Evolutionary conservation across 2,797 vertebrate species (phyloP), one percentile per base, ranked within the genome.

Genomic region (Acestrorhynchus altus): DNA sequence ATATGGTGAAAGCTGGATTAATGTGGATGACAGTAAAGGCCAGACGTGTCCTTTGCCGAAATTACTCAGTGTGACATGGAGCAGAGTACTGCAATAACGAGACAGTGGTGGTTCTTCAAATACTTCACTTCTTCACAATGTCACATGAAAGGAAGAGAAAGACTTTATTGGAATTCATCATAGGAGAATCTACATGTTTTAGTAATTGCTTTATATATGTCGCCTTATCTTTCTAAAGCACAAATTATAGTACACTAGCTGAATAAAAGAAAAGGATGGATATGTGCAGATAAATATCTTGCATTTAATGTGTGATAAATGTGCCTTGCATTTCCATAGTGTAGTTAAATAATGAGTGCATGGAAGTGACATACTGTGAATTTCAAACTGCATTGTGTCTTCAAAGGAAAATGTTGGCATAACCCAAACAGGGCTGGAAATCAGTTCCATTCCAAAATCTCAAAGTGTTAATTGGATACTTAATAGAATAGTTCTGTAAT

Each of bases 1-100:
- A 74, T 35, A 64, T 65, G 59, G 63, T 64, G 72, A 74, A 65
- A 74, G 31, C 59, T 74, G 72, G 60, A 74, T 64, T 74, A 73
- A 65, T 74, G 60, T 74, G 72, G 72, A 51, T 24, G 60, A 74
- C 16, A 26, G 72, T 51, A 65, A 74, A 52, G 49, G 60, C 42
- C 56, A 46, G 56, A 11, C 56, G 1, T 54, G 72, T 47, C 28
- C 42, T 74, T 64, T 51, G 46, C 63, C 4, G n/a, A 64, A 31
- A 61, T 61, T 61, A 35, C 31, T 74, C 59, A 51, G 28, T 56
- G 26, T 35, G 18, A 31, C 35, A 35, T 70, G 47, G 22, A 44
- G 47, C 51, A 65, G 22, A 35, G 10, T 44, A 24, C 40, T 65
- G 63, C 59, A 61, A 10, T 15, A 65, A 4, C 8, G 39, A 46